Evolutionary conservation across 1,140 invertebrate genomes (phyloP).

Genomic region (Hycleus cichorii): DNA sequence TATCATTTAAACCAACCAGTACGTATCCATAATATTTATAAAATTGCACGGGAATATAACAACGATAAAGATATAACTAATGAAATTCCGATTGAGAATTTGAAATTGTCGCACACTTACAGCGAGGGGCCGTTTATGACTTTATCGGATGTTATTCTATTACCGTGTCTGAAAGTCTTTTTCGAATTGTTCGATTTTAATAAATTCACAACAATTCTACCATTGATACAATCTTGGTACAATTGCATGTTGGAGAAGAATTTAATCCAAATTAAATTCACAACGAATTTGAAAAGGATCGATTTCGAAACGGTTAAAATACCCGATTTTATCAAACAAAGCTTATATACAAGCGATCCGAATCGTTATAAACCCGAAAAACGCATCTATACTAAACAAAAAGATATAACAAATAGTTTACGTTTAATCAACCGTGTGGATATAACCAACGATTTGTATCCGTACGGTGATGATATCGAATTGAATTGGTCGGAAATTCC

Average conservation of each 20-base stretch:
- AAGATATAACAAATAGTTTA: conserved; percentile 62
- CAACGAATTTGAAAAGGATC: background rate
- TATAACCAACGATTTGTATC: conserved; percentile 36
- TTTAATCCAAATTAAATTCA: conserved; percentile 17
- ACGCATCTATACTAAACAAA: conserved; percentile 65
- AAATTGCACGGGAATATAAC: conserved; percentile 54
- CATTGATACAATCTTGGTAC: conserved; percentile 63
- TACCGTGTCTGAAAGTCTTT: conserved; percentile 62
- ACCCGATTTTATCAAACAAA: conserved; percentile 44
- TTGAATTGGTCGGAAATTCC: conserved; percentile 63
- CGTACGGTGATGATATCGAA: conserved; percentile 42
- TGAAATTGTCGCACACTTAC: conserved; percentile 61
- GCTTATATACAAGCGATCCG: conserved; percentile 73
- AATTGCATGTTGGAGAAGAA: conserved; percentile 40
- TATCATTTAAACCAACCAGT: conserved; percentile 78
- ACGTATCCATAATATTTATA: conserved; percentile 79
- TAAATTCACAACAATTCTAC: conserved; percentile 49
- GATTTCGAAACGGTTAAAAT: conserved; percentile 23
- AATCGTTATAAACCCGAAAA: conserved; percentile 65
- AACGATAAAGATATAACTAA: conserved; percentile 45
- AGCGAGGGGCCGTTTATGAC: conserved; percentile 79
- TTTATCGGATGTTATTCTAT: conserved; percentile 76
- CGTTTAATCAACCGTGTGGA: conserved; percentile 40
- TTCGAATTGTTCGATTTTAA: conserved; percentile 45
- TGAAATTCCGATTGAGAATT: conserved; percentile 44